Conservation (phyloP, 2,113 vertebrate genomes). For the Tonatia bakeri region DNA sequence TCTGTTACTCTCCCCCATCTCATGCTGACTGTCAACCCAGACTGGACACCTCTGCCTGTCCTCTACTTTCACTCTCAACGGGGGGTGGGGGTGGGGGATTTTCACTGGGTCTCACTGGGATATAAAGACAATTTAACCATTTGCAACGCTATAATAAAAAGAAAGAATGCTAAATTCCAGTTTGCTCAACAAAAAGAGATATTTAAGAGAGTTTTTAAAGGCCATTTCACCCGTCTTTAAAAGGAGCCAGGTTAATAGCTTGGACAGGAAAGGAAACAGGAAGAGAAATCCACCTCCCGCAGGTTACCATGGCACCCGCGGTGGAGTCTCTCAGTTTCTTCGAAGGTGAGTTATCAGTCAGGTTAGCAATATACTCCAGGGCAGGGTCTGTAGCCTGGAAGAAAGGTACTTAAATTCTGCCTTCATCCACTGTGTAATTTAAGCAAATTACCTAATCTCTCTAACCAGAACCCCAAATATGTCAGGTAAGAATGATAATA, state of each 20-base stretch:
- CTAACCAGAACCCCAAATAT: not conserved
- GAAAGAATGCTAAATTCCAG: not conserved
- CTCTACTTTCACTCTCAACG: not conserved
- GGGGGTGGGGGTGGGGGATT: not conserved
- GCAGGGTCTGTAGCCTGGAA: not conserved
- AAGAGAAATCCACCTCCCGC: not conserved
- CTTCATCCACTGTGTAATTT: not conserved
- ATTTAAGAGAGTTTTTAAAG: not conserved
- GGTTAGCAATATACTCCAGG: not conserved
- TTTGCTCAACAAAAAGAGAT: not conserved
- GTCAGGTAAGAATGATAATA: not conserved
- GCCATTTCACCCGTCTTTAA: not conserved
- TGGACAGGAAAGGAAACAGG: not conserved
- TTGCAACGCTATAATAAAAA: not conserved
- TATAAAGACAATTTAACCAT: not conserved
- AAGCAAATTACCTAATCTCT: not conserved
- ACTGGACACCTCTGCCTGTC: not conserved
- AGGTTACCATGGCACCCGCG: fast-evolving
- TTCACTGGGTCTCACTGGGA: not conserved
- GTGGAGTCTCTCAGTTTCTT: not conserved
- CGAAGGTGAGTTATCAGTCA: not conserved
- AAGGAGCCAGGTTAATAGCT: not conserved
- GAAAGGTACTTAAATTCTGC: not conserved
- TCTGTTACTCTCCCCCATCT: not conserved
- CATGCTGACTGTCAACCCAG: not conserved